These are phyloP conservation scores for Isichthys henryi DNA, from an alignment of 2,113 vertebrate species.

Conservation along the genomic window DNA sequence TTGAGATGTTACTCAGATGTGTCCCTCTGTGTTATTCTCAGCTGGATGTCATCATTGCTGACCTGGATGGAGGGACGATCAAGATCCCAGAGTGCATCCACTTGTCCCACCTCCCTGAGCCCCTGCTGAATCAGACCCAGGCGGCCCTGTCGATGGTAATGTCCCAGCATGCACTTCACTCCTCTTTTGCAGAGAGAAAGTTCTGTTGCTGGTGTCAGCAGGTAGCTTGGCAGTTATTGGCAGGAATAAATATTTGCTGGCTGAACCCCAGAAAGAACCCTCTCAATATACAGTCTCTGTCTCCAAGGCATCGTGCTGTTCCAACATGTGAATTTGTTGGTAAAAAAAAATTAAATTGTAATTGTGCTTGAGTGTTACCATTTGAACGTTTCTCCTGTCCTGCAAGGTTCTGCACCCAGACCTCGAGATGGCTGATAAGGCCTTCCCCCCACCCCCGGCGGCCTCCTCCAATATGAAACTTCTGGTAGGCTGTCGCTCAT, in stretches of 20 bases:
- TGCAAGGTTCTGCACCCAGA: slow-evolving; percentile 89
- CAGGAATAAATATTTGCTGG: neutral
- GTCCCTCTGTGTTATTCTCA: slow-evolving; percentile 38
- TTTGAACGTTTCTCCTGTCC: slow-evolving; percentile 10
- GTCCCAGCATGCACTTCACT: slow-evolving; percentile 13
- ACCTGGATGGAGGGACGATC: slow-evolving; percentile 96
- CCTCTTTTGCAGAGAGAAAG: neutral
- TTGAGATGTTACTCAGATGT: neutral
- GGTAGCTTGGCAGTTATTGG: neutral
- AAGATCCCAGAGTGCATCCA: slow-evolving; percentile 97
- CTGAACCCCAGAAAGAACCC: neutral
- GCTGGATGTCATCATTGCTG: slow-evolving; percentile 96
- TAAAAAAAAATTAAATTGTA: neutral
- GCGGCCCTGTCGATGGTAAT: slow-evolving; percentile 80
- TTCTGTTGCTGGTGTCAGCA: neutral
- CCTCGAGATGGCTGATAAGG: slow-evolving; percentile 93
- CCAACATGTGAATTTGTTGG: neutral
- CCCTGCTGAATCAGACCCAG: slow-evolving; percentile 82
- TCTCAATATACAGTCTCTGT: neutral
- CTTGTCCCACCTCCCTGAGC: slow-evolving; percentile 88
- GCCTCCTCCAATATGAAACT: slow-evolving; percentile 86
- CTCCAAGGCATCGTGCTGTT: neutral
- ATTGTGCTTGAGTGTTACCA: neutral
- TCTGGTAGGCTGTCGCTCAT: slow-evolving; percentile 70
- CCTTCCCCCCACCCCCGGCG: slow-evolving; percentile 85